These are phyloP conservation scores for Tamias sibiricus DNA, from an alignment of 2,113 vertebrate genomes.

Conservation along the genomic window DNA sequence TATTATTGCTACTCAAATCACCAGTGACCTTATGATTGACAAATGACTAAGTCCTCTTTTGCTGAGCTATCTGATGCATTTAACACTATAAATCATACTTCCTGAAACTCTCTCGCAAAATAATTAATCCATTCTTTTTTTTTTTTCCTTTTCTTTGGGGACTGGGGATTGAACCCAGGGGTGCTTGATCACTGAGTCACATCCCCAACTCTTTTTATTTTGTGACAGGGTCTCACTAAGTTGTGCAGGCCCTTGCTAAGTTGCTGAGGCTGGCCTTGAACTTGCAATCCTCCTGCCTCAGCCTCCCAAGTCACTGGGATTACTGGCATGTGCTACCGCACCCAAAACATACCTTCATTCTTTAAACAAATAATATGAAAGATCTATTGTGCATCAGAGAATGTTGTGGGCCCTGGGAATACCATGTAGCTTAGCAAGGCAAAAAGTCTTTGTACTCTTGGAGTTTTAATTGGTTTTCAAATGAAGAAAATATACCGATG, in stretches of 20 bases:
- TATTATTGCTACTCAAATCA: conserved; percentile 47
- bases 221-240: too few relatives aligned
- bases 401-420: neutral
- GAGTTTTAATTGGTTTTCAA: neutral
- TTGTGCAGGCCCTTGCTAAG: too few relatives aligned
- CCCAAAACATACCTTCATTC: neutral
- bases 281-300: too few relatives aligned
- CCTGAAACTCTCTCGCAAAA: conserved; percentile 46
- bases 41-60: conserved; percentile 20
- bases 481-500: neutral
- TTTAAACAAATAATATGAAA: neutral
- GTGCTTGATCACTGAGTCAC: too few relatives aligned
- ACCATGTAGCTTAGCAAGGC: neutral
- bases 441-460: neutral
- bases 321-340: too few relatives aligned
- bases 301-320: too few relatives aligned
- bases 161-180: too few relatives aligned
- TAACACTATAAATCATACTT: neutral
- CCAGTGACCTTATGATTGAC: conserved; percentile 58
- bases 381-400: neutral
- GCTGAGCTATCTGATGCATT: conserved; percentile 29
- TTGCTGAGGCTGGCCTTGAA: too few relatives aligned
- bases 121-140: neutral
- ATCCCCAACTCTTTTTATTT: too few relatives aligned
- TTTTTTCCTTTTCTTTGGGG: too few relatives aligned